Base-by-base conservation (phyloP, 2,888 invertebrate genomes). In the Cenopis cana region DNA sequence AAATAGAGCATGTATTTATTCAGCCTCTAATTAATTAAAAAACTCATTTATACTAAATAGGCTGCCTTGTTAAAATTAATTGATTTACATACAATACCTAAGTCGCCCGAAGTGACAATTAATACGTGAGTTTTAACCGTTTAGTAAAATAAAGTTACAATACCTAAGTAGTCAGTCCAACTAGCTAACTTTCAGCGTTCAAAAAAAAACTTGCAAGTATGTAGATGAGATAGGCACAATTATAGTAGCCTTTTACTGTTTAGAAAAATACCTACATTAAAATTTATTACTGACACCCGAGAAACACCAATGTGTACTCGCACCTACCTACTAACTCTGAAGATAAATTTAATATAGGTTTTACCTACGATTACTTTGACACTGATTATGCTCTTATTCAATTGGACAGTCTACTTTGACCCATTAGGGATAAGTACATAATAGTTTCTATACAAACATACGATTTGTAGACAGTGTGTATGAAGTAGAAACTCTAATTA, bases 251-350 rank as follows among this genome's bases (percentile, higher is more conserved):
- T 18, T 36, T 17, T 61, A 49, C 49, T 18, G 11, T 12, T 12
- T 17, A 33, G 17, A 17, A 29, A 24, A 49, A 17, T 14, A 17
- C 29, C n/a, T 49, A 33, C 11, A 29, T 46, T 41, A 46, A 50
- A 41, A 12, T 14, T 11, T 12, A 41, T 12, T 12, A 41, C 41
- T 41, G 11, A 60, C 24, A 68, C 24, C 18, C 12, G 38, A 36
- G 17, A 41, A 69, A 69, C 55, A 62, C 69, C 69, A 62, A 61
- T 60, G 24, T 41, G 5, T 33, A 60, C 46, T 9, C 33, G 8
- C 17, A 60, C 11, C 11, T 60, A 60, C 9, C 11, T 60, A 60
- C 17, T 29, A 12, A 6, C 33, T 61, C 61, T 33, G 33, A 46
- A 41, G 60, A 46, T 46, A 20, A 67, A 20, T 24, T 24, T 24